Evolutionary conservation across 1,140 invertebrate genomes (phyloP), one percentile per base, ranked within the genome.

Genomic region (Drosophila equinoxialis): DNA sequence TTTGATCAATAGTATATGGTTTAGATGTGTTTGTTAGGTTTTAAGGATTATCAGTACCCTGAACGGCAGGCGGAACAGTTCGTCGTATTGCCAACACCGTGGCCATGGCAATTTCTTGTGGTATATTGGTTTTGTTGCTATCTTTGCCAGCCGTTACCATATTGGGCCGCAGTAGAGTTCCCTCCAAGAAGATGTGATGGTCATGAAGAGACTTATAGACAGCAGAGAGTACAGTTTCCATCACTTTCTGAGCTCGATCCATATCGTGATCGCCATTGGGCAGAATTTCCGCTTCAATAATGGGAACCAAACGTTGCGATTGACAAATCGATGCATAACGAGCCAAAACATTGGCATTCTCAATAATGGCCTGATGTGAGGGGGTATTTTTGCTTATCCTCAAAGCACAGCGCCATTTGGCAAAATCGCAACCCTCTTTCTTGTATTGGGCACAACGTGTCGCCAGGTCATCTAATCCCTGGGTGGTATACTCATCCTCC

Each of bases 371-470:
- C 93, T 96, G 95, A 93, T 97, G 95, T 54, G 97, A 97, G 1
- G 99, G 98, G 1, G 96, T 98, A 91, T 97, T 95, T 74, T 96
- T 95, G 60, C 95, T 95, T 90, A 99, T 99, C 93, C 99, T 99
- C 57, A 99, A 93, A 0, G 99, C 98, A 92, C 97, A 98, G 83
- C 99, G 95, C 99, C 99, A 99, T 91, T 99, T 99, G 83, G 98
- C 98, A 92, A 99, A 99, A 77, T 98, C 96, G 91, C 98, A 98
- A 17, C 99, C 99, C 86, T 98, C 97, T 92, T 99, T 98, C 92
- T 99, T 99, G 94, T 99, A 99, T 92, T 99, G 96, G 54, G 98
- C 97, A 93, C 98, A 99, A 63, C 99, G 95, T 83, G 97, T 95
- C 68, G 95, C 95, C 80, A 99, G 94, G 90, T 99, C 97, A 92